Evolutionary conservation across 2,888 invertebrate species (phyloP), one percentile per base, ranked within the genome.

Genomic region (Himalopsyche tibetana): DNA sequence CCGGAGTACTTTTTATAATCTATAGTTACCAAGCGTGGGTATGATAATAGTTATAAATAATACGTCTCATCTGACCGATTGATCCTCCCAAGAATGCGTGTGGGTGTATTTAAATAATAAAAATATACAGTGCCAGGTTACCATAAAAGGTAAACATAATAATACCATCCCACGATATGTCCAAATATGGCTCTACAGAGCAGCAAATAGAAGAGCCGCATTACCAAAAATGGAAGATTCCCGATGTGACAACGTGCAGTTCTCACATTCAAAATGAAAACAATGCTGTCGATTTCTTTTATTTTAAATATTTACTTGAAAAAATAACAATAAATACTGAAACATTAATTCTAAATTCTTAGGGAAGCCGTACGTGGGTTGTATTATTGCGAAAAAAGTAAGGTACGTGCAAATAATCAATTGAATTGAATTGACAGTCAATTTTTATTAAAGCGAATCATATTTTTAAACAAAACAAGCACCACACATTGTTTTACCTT

Each of bases 11-110:
- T 74, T 74, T 74, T 19, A 11, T 12, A 12, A 74, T 74, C 2
- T 74, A 63, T 63, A 63, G 28, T 19, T 63, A 28, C 19, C 28
- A 63, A 12, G 38, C 74, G 74, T 74, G 74, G 74, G 74, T 36
- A 74, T 12, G 15, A 74, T 74, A 74, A 74, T 74, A 74, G 74
- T 74, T 2, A 74, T 74, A 74, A 74, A 74, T 42, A 45, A 80
- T 80, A 80, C 6, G 80, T 45, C 28, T 80, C 80, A 42, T 42
- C 51, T 80, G 80, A 80, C 80, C 80, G 36, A 80, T 80, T 80
- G 28, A 51, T 80, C 80, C 51, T 51, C 45, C 12, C 19, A 80
- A 80, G 80, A 80, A 80, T 80, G 40, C 80, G 51, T n/a, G 80
- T 19, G n/a, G 45, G 80, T 9, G 74, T 74, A 74, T 74, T 36